These are phyloP conservation scores for Ruditapes philippinarum DNA, from an alignment of 1,140 invertebrate genomes.

Conservation along the genomic window DNA sequence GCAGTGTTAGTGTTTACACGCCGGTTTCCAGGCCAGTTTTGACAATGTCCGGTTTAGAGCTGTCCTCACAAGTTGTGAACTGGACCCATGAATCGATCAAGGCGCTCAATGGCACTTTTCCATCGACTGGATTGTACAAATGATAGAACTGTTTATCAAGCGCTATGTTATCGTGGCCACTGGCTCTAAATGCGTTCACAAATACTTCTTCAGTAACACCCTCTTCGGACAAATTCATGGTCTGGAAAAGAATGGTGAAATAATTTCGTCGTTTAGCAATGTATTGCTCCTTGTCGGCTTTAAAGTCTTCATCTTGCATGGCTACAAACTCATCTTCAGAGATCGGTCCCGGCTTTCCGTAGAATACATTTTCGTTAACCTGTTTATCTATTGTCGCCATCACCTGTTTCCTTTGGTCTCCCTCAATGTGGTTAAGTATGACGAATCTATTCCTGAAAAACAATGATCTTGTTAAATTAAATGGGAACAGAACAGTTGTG, in stretches of 20 bases:
- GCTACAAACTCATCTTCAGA: constrained; percentile 62
- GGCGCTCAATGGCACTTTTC: constrained; percentile 41
- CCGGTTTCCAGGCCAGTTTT: not conserved
- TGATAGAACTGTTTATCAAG: constrained; percentile 66
- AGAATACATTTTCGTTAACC: constrained; percentile 51
- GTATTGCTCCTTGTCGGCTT: constrained; percentile 61
- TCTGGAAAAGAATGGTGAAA: constrained; percentile 69
- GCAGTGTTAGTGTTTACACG: not conserved
- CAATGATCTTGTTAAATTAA: no score
- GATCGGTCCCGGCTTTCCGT: constrained; percentile 53
- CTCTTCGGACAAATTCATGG: constrained; percentile 71
- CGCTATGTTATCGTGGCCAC: constrained; percentile 71
- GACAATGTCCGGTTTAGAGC: not conserved
- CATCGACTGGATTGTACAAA: constrained; percentile 55
- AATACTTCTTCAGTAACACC: constrained; percentile 69
- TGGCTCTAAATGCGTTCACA: constrained; percentile 70
- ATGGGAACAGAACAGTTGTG: no score
- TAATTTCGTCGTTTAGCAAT: constrained; percentile 45
- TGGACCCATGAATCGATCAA: constrained; percentile 65
- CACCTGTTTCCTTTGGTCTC: constrained; percentile 56
- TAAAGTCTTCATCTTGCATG: constrained; percentile 32
- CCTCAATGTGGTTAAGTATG: constrained; percentile 50
- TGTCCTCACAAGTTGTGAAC: constrained; percentile 58
- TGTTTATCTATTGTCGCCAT: constrained; percentile 30
- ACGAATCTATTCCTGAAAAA: not conserved